Percentiles rank a stretch among this genome's conserved stretches.
Conservation (phyloP, 2,797 vertebrate species). For the Cercopithecus neglectus region DNA sequence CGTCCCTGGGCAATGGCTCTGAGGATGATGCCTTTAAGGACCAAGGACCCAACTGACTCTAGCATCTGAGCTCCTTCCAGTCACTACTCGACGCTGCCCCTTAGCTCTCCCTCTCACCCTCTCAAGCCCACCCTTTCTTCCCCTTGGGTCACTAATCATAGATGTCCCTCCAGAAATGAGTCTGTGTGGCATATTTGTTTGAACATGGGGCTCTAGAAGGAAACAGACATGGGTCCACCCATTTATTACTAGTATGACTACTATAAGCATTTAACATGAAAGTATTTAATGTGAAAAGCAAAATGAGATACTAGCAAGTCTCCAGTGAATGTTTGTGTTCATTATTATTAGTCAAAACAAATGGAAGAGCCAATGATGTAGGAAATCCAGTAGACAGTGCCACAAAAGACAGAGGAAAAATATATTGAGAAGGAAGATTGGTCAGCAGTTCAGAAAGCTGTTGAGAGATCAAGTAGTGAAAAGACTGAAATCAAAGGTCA, state of each 20-base stretch:
- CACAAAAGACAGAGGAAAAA: not conserved
- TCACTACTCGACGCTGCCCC: not conserved
- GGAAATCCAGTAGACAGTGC: not conserved
- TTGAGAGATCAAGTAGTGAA: not conserved
- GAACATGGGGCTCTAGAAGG: not conserved
- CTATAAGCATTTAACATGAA: not conserved
- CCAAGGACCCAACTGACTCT: not conserved
- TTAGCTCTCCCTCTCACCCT: not conserved
- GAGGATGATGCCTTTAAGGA: not conserved
- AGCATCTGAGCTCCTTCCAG: not conserved
- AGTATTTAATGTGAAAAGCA: not conserved
- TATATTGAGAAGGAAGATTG: not conserved
- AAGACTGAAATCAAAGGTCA: not conserved
- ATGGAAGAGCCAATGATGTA: not conserved
- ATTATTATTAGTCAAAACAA: not conserved
- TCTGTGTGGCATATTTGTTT: not conserved
- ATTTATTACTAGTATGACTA: not conserved
- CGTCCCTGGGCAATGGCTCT: rapidly evolving
- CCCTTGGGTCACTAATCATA: not conserved
- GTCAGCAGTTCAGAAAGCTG: not conserved
- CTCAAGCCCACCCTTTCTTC: not conserved
- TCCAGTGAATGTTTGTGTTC: not conserved
- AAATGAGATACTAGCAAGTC: not conserved
- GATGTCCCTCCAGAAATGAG: not conserved
- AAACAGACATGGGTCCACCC: not conserved